Percentiles rank a stretch among this genome's conserved stretches.
Conservation (phyloP, 2,888 invertebrate species). For the Torymus texanus region DNA sequence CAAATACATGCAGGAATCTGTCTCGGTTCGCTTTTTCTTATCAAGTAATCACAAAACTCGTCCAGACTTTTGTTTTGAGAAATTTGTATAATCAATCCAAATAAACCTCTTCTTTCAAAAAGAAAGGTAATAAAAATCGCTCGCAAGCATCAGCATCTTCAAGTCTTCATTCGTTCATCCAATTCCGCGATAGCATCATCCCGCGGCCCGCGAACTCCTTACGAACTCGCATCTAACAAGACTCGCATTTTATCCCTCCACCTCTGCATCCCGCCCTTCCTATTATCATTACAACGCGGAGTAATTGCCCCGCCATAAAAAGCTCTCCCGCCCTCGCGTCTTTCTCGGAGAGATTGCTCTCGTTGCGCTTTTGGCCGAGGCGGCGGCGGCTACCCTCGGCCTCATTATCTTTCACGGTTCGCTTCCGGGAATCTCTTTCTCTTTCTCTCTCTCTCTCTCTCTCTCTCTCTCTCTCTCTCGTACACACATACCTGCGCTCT, state of each 20-base stretch:
- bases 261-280: background rate
- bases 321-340: background rate
- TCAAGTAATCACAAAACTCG: too few species aligned
- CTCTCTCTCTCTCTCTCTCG: too few species aligned
- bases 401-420: conserved; percentile 51
- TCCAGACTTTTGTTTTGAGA: too few species aligned
- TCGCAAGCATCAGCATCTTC: too few species aligned
- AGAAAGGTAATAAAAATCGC: too few species aligned
- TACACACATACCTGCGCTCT: background rate
- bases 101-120: too few species aligned
- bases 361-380: conserved; percentile 18
- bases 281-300: conserved; percentile 36
- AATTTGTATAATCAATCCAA: too few species aligned
- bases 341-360: conserved; percentile 19
- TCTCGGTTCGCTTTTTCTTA: too few species aligned
- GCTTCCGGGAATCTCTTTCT: background rate
- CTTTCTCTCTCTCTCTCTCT: too few species aligned
- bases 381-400: conserved; percentile 26
- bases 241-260: background rate
- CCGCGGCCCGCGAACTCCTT: background rate
- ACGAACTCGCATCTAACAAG: conserved; percentile 17
- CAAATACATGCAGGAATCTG: too few species aligned
- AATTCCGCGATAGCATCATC: too few species aligned
- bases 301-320: conserved; percentile 39
- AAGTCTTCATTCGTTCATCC: too few species aligned